Evolutionary conservation across 2,888 invertebrate genomes (phyloP).

Genomic region (Rhagium mordax): DNA sequence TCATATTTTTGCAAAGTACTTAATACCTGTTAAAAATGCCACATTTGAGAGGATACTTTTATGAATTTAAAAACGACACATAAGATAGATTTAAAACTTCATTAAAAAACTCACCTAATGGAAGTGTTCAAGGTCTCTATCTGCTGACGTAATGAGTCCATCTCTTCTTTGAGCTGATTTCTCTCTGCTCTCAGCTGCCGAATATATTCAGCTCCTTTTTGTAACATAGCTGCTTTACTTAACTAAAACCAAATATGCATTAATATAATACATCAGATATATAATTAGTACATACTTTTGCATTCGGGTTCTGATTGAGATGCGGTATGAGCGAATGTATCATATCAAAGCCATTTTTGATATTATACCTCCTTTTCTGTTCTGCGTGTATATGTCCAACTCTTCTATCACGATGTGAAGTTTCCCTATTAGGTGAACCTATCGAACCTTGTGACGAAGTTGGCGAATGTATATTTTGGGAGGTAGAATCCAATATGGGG

Average conservation of each 20-base stretch:
- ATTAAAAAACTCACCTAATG: conserved; percentile 82
- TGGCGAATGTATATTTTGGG: conserved; percentile 73
- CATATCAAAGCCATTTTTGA: conserved; percentile 96
- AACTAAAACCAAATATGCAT: conserved; percentile 72
- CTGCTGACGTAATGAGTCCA: conserved; percentile 88
- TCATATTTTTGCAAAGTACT: no score
- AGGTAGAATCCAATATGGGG: conserved; percentile 65
- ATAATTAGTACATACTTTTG: conserved; percentile 77
- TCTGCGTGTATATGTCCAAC: conserved; percentile 96
- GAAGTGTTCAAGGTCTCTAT: conserved; percentile 93
- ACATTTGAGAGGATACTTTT: no score
- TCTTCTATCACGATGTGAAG: conserved; percentile 75
- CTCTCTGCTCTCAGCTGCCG: conserved; percentile 90
- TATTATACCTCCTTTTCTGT: conserved; percentile 95
- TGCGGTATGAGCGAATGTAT: conserved; percentile 94
- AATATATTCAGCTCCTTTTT: conserved; percentile 97
- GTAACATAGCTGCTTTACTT: conserved; percentile 96
- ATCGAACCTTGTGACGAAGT: conserved; percentile 74
- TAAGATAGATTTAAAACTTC: no score
- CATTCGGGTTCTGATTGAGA: conserved; percentile 89
- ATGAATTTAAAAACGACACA: no score
- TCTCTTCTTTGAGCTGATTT: conserved; percentile 90
- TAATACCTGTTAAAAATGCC: no score
- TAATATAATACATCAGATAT: background rate
- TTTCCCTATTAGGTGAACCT: conserved; percentile 69